Conservation (phyloP, 2,113 vertebrate species). For the Pituophis catenifer region DNA sequence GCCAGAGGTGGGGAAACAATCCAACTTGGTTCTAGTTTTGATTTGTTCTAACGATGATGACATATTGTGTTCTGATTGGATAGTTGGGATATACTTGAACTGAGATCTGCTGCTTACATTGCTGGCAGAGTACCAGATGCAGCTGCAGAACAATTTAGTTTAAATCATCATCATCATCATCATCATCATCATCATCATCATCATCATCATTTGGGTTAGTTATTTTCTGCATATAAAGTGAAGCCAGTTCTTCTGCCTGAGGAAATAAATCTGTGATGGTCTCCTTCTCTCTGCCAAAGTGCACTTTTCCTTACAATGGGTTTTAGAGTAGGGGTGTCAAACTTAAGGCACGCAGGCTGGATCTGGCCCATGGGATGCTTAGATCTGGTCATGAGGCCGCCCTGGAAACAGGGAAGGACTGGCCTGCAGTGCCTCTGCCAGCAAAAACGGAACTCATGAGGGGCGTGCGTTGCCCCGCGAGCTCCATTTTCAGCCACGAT, state of each 20-base stretch:
- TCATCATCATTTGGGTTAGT: not conserved
- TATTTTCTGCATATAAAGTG: not conserved
- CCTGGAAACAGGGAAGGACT: too few species aligned
- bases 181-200: too few species aligned
- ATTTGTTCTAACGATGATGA: not conserved
- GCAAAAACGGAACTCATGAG: too few species aligned
- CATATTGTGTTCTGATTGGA: not conserved
- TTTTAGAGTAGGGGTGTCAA: not conserved
- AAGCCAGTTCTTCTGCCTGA: not conserved
- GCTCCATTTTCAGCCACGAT: too few species aligned
- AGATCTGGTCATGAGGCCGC: too few species aligned
- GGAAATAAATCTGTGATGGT: not conserved
- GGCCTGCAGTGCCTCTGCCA: too few species aligned
- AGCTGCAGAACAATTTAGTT: not conserved
- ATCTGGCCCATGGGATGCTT: too few species aligned
- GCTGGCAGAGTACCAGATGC: not conserved
- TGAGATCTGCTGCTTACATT: not conserved
- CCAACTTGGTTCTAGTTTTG: not conserved
- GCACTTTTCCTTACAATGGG: not conserved
- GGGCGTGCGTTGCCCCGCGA: too few species aligned
- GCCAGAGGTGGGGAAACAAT: not conserved
- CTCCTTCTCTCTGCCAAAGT: not conserved
- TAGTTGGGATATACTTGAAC: not conserved
- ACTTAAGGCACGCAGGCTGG: too few species aligned
- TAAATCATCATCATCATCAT: not conserved